These are phyloP conservation scores for Cyprinodon diabolis DNA, from an alignment of 2,797 vertebrate genomes.

Conservation along the genomic window DNA sequence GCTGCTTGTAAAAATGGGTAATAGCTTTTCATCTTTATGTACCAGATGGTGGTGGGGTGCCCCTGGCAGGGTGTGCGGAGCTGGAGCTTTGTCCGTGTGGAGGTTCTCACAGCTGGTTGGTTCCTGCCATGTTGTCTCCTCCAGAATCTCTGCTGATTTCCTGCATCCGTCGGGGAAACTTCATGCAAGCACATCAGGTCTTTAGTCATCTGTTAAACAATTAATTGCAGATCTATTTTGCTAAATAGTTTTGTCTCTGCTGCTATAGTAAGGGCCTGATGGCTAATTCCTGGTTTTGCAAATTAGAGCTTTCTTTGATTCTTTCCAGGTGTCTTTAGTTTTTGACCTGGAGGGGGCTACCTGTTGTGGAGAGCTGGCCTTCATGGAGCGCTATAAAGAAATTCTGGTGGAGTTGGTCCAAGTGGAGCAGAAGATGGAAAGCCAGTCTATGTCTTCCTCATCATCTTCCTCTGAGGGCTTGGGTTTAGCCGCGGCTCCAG, in stretches of 20 bases:
- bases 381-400: slow-evolving; percentile 92
- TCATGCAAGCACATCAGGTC: slow-evolving; percentile 94
- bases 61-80: slow-evolving; percentile 36
- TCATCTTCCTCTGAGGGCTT: slow-evolving; percentile 83
- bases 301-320: not conserved
- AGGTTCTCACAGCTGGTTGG: slow-evolving; percentile 81
- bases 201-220: slow-evolving; percentile 1
- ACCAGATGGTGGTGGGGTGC: slow-evolving; percentile 84
- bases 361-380: slow-evolving; percentile 89
- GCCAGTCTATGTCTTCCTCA: slow-evolving; percentile 81
- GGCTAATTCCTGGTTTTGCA: not conserved
- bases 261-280: not conserved
- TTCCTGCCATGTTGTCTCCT: slow-evolving; percentile 93
- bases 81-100: slow-evolving; percentile 68
- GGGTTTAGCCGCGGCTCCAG: slow-evolving; percentile 51
- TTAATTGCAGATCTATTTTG: no score
- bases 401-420: slow-evolving; percentile 86
- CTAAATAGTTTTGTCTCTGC: not conserved
- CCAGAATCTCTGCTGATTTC: slow-evolving; percentile 94
- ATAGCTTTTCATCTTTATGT: slow-evolving; percentile 7
- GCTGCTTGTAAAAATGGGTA: not conserved
- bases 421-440: slow-evolving; percentile 95
- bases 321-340: slow-evolving; percentile 87
- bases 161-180: slow-evolving; percentile 92
- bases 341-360: slow-evolving; percentile 87